phyloP scores from a whole-genome alignment of 2,888 invertebrate genomes.

The Aspidapion aeneum region DNA sequence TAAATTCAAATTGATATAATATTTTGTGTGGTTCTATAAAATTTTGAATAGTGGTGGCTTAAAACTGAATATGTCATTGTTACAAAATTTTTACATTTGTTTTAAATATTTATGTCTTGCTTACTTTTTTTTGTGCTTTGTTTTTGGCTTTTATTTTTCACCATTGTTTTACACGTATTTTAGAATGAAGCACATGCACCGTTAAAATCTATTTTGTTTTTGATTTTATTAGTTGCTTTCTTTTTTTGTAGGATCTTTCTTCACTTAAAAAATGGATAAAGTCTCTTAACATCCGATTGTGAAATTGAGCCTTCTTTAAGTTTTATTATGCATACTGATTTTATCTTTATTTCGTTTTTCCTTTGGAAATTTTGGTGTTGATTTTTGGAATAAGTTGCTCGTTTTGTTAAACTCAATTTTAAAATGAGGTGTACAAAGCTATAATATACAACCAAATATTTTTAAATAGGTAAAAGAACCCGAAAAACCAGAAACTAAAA shows the following conservation, averaged over 20 bases:
- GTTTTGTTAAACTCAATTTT: too few species aligned
- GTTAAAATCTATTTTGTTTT: not conserved
- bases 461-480: conserved; percentile 2
- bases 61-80: too few species aligned
- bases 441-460: not conserved
- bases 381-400: not conserved
- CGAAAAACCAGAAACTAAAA: conserved; percentile 25
- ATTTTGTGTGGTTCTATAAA: too few species aligned
- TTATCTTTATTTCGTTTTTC: not conserved
- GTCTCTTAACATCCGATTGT: not conserved
- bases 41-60: too few species aligned
- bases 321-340: not conserved
- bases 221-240: not conserved
- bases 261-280: conserved; percentile 1
- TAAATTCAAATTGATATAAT: too few species aligned
- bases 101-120: too few species aligned
- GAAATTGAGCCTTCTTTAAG: not conserved
- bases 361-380: not conserved
- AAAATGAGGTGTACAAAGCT: too few species aligned
- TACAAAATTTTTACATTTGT: too few species aligned
- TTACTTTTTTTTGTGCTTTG: too few species aligned
- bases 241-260: not conserved
- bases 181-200: not conserved
- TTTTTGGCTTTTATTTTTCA: too few species aligned
- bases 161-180: not conserved